Evolutionary conservation across 2,888 invertebrate genomes (phyloP).

Genomic region (Stomorhina lunata): DNA sequence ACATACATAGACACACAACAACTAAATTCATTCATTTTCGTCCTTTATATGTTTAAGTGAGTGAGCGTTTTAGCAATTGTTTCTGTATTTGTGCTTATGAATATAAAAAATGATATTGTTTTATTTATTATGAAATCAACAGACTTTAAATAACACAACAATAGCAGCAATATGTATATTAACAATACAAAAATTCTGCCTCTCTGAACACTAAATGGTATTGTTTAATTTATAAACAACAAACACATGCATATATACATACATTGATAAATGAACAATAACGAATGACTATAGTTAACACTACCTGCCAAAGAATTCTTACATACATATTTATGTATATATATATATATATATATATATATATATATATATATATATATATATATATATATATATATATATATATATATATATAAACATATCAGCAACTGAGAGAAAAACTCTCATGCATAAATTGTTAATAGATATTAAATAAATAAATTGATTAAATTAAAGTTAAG

Average conservation of each 20-base stretch:
- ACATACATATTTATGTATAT: no score
- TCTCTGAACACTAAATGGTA: constrained; percentile 51
- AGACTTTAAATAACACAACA: constrained; percentile 60
- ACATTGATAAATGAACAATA: constrained; percentile 46
- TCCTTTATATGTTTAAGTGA: background rate
- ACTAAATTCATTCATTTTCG: background rate
- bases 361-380: no score
- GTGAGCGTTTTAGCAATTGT: no score
- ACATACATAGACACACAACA: background rate
- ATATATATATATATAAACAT: no score
- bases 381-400: no score
- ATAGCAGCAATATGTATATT: constrained; percentile 14
- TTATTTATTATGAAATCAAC: constrained; percentile 64
- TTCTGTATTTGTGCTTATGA: background rate
- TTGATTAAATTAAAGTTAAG: background rate
- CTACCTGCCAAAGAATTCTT: background rate
- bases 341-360: no score
- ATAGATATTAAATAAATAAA: constrained; percentile 22
- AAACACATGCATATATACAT: background rate
- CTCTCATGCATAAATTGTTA: background rate
- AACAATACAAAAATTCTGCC: constrained; percentile 23
- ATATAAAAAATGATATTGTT: constrained; percentile 52
- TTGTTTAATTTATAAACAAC: constrained; percentile 56
- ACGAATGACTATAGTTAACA: constrained; percentile 21
- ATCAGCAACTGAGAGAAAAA: background rate